Conservation (phyloP, 2,797 vertebrate genomes). For the Halcyon badia region DNA sequence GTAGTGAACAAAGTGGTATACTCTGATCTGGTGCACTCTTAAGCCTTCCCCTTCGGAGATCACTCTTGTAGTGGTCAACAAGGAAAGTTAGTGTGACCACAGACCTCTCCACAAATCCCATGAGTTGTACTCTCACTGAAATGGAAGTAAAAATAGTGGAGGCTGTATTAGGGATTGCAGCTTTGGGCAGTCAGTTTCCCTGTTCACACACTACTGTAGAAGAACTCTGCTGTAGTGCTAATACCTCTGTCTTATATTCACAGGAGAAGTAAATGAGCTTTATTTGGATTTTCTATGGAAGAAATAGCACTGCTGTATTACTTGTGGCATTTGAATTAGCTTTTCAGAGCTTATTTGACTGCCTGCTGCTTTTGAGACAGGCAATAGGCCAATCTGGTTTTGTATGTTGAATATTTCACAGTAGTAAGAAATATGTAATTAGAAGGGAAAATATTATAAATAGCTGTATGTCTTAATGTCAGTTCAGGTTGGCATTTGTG, state of each 20-base stretch:
- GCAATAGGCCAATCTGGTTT: slow-evolving; percentile 59
- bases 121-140: neutral
- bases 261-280: slow-evolving; percentile 46
- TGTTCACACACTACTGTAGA: neutral
- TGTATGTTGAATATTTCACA: slow-evolving; percentile 58
- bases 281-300: slow-evolving; percentile 41
- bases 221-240: neutral
- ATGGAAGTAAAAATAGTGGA: neutral
- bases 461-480: slow-evolving; percentile 75
- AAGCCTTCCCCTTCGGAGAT: neutral
- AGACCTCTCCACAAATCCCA: neutral
- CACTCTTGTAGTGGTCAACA: neutral
- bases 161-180: neutral
- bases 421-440: slow-evolving; percentile 80
- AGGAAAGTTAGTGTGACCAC: neutral
- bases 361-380: slow-evolving; percentile 58
- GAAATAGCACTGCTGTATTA: slow-evolving; percentile 36
- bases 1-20: neutral
- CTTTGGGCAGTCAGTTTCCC: neutral
- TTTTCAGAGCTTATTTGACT: slow-evolving; percentile 62
- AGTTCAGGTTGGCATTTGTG: slow-evolving; percentile 57
- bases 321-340: slow-evolving; percentile 72
- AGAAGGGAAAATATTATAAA: slow-evolving; percentile 79
- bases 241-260: neutral
- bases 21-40: neutral